Base-by-base conservation (phyloP, 35 echinoderm and acorn worm species). In the Heliocidaris tuberculata region DNA sequence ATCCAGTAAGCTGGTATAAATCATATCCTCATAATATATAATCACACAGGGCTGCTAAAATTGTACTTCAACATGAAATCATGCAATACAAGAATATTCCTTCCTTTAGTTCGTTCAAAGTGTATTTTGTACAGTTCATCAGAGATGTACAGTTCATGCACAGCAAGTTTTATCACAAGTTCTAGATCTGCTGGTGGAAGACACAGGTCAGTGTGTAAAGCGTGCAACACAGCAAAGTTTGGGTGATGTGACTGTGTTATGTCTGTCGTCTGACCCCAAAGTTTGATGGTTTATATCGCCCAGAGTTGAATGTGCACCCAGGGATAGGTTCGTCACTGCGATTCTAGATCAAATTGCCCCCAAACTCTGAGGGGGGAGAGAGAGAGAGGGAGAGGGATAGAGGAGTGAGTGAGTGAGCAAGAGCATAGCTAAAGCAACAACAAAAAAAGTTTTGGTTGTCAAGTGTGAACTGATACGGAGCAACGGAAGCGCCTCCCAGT, bases 231-330 rank as follows among this genome's bases (percentile, higher is more conserved):
- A 5, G 27, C 19, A 78, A 78, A 78, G 65, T 78, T 78, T 24
- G n/a, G 65, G 65, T 78, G 65, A 78, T n/a, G 19, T n/a, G 65
- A 27, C 65, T 78, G 65, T 78, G 65, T 78, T 78, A 78, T 27
- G 65, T 78, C 27, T 78, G 65, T 19, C 27, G 65, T 78, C 65
- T 78, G 65, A 78, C 65, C 65, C 17, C 65, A 78, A 78, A 78
- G 65, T 78, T 78, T 78, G 65, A 78, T 78, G 65, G 65, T 78
- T 78, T 78, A 78, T 78, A 78, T 78, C 65, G 65, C 65, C 65
- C 65, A 78, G 65, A 78, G 65, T 27, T 78, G 65, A 78, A 78
- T 29, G 24, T 78, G 65, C 65, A 78, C 65, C 65, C 19, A 78
- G 65, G 65, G 65, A 78, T 27, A 78, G 65, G 21, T 78, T 78